A percentile compares a stretch with the other conserved stretches of the same genome.
These are phyloP conservation scores for Drosophila antonietae DNA, from an alignment of 2,888 invertebrate species.

Conservation along the genomic window DNA sequence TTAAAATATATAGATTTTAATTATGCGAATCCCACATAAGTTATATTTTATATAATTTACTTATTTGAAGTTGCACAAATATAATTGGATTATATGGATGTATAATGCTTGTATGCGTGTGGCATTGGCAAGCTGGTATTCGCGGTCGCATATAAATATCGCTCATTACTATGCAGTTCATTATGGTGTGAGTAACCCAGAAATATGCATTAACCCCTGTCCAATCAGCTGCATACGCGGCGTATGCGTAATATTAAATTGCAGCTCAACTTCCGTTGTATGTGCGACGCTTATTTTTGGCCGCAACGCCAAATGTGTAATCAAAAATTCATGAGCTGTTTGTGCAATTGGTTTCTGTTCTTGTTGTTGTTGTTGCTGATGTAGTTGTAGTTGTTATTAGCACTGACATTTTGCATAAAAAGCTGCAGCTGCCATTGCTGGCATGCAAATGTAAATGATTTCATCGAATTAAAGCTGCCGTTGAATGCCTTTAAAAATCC, in stretches of 20 bases:
- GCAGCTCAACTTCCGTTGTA: conserved; percentile 66
- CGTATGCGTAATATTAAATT: conserved; percentile 75
- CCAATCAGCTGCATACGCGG: conserved; percentile 69
- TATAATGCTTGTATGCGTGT: background rate
- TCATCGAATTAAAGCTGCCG: conserved; percentile 52
- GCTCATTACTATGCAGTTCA: conserved; percentile 45
- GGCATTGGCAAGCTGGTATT: conserved; percentile 1
- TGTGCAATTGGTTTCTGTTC: conserved; percentile 35
- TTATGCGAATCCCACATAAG: background rate
- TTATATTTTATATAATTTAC: background rate
- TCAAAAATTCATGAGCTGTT: conserved; percentile 75
- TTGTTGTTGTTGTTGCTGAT: conserved; percentile 23
- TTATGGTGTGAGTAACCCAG: conserved; percentile 27
- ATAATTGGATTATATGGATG: conserved; percentile 18
- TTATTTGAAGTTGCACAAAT: background rate
- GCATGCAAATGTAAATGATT: conserved; percentile 60
- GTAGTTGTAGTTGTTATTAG: conserved; percentile 35
- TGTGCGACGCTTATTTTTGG: conserved; percentile 48
- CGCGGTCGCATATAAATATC: conserved; percentile 27
- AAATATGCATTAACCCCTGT: conserved; percentile 64
- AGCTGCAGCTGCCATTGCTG: conserved; percentile 23
- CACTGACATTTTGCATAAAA: conserved; percentile 39
- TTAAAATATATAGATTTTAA: background rate
- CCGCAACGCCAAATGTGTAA: conserved; percentile 73
- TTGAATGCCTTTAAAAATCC: conserved; percentile 6